These are phyloP conservation scores for Phylloscopus whistleri DNA, from an alignment of 2,113 vertebrate genomes.

Conservation along the genomic window DNA sequence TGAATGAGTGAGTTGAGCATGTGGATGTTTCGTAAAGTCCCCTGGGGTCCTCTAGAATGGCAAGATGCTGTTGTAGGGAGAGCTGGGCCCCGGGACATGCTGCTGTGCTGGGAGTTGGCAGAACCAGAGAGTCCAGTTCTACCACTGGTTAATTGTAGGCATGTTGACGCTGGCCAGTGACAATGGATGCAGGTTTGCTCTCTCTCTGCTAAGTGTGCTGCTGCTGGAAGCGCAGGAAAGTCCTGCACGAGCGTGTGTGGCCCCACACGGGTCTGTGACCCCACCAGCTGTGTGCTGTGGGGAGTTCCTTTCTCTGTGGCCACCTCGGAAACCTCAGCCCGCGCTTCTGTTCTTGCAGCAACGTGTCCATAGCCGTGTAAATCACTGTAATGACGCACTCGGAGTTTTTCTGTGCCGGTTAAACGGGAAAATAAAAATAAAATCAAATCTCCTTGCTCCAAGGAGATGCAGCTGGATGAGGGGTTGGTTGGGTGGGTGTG, in stretches of 20 bases:
- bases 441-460: not conserved
- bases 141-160: constrained; percentile 26
- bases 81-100: constrained; percentile 43
- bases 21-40: constrained; percentile 62
- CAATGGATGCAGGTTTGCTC: constrained; percentile 50
- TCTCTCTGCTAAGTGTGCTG: constrained; percentile 34
- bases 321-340: constrained; percentile 6
- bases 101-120: constrained; percentile 66
- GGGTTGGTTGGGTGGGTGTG: not conserved
- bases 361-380: not conserved
- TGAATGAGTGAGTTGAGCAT: constrained; percentile 64
- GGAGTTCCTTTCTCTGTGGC: not conserved
- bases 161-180: constrained; percentile 44
- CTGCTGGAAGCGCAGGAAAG: constrained; percentile 24
- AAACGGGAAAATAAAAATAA: not conserved
- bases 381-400: not conserved
- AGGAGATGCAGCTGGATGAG: rapidly evolving
- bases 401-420: not conserved
- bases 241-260: constrained; percentile 14
- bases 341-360: not conserved
- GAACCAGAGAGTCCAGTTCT: constrained; percentile 62
- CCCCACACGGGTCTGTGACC: not conserved
- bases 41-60: constrained; percentile 53
- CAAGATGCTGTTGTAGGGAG: constrained; percentile 50
- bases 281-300: not conserved